Evolutionary conservation across 2,888 invertebrate genomes (phyloP), one percentile per base, ranked within the genome.

Genomic region (Noctua janthina): DNA sequence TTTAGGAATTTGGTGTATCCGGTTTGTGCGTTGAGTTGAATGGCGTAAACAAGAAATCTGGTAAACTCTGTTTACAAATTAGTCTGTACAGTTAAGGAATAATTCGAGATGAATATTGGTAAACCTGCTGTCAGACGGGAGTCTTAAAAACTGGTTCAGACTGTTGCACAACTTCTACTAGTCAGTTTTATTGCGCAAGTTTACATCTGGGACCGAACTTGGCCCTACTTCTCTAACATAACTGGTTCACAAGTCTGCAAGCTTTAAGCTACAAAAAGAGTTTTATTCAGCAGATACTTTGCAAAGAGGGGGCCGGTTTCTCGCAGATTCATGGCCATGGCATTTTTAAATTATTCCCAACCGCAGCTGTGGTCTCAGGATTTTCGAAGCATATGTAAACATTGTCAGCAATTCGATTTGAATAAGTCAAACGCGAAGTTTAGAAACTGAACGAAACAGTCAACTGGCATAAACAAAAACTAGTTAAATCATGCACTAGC

Each of bases 11-110:
- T 79, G 59, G 64, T 76, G 51, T 79, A 70, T 64, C 71, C 73
- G 74, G 71, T 72, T 79, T 81, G 66, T 81, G 79, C 46, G 76
- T 74, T 72, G 59, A 79, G 64, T 76, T 76, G 51, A 74, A 82
- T 73, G 67, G 59, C 64, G 74, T 79, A 62, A 70, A 84, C 68
- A 54, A 73, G 29, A 29, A 51, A 39, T 43, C 23, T 68, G 5
- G 20, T 43, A 59, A 73, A 70, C 13, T 29, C 29, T 77, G 51
- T 64, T 54, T 54, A 35, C 35, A 35, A 67, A 35, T 56, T 46
- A 66, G n/a, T n/a, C 10, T 35, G n/a, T 15, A n/a, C 77, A 54
- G 23, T 35, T 43, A n/a, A 35, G 39, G 49, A 6, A n/a, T 54
- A 46, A 46, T 67, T 56, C 3, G 15, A 56, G 15, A 56, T 15